A percentile compares a stretch with the other conserved stretches of the same genome.
Conservation (phyloP, 2,113 vertebrate species). For the Pyrgilauda ruficollis region DNA sequence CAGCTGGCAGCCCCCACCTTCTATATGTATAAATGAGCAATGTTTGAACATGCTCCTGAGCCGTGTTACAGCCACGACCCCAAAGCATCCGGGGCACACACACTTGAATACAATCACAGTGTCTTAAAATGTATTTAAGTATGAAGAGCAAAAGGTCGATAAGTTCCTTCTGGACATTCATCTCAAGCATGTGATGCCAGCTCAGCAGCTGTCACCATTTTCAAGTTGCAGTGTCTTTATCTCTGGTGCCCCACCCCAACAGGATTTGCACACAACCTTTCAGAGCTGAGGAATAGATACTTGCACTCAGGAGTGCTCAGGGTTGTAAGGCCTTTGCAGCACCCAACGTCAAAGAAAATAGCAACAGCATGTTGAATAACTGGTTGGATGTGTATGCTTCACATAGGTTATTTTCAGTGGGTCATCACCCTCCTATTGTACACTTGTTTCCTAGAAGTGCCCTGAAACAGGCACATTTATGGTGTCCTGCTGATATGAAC, state of each 20-base stretch:
- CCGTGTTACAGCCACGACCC: rapidly evolving
- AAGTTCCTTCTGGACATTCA: neutral
- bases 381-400: slow-evolving; percentile 43
- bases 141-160: neutral
- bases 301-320: neutral
- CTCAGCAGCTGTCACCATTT: neutral
- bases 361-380: slow-evolving; percentile 28
- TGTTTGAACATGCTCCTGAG: neutral
- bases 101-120: neutral
- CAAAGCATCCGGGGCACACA: neutral
- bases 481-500: neutral
- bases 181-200: neutral
- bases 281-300: neutral
- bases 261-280: neutral
- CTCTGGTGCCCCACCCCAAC: neutral
- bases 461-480: neutral
- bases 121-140: neutral
- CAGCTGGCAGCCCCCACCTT: neutral
- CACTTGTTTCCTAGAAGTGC: slow-evolving; percentile 31
- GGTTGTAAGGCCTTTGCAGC: neutral
- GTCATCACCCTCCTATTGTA: neutral
- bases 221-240: neutral
- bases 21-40: neutral
- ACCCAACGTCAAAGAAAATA: neutral
- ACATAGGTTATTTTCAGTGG: neutral